These are phyloP conservation scores for Gnatocerus cornutus DNA, from an alignment of 2,888 invertebrate species.

Conservation along the genomic window DNA sequence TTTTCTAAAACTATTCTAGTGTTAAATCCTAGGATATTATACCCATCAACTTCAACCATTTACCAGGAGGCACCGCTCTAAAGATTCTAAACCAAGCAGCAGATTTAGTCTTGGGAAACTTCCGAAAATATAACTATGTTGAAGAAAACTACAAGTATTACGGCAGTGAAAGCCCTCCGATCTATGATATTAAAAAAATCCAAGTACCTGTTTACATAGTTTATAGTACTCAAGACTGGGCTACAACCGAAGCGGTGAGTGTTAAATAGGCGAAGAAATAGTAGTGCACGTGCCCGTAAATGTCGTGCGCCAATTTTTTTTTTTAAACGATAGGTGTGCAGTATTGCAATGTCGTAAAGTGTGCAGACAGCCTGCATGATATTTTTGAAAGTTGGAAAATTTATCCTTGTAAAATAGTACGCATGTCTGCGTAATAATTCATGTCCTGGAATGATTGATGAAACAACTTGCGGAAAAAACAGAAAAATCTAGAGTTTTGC, in stretches of 20 bases:
- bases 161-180: conserved; percentile 72
- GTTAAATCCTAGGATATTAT: conserved; percentile 62
- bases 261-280: neutral
- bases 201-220: conserved; percentile 73
- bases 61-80: conserved; percentile 67
- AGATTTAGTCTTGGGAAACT: conserved; percentile 67
- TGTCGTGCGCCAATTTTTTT: no score
- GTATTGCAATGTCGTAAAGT: no score
- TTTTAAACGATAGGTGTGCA: no score
- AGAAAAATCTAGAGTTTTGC: no score
- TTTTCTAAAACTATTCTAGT: conserved; percentile 51
- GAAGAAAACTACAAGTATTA: conserved; percentile 70
- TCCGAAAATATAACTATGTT: conserved; percentile 73
- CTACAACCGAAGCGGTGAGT: conserved; percentile 73
- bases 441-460: no score
- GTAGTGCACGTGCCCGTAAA: no score
- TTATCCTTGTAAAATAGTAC: conserved; percentile 19
- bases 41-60: conserved; percentile 67
- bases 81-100: conserved; percentile 66
- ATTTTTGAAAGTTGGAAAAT: neutral
- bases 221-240: conserved; percentile 75
- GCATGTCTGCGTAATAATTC: neutral
- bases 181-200: conserved; percentile 72
- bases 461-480: no score
- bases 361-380: no score